These are phyloP conservation scores for Salvelinus namaycush DNA, from an alignment of 2,113 vertebrate species.

Conservation along the genomic window DNA sequence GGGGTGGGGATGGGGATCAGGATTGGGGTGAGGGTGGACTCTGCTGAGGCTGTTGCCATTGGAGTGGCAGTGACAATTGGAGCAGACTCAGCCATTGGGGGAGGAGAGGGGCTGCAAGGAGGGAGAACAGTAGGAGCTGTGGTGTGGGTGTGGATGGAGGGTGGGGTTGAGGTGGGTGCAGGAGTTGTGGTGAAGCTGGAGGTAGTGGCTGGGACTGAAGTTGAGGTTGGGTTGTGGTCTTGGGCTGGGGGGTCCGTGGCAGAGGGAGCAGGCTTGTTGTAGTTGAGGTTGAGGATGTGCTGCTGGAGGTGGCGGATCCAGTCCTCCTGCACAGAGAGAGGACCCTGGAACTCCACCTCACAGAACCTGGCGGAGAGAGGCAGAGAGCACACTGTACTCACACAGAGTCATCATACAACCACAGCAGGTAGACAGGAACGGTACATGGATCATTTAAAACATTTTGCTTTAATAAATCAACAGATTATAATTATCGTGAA, in stretches of 20 bases:
- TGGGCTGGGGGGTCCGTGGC: slow-evolving; percentile 40
- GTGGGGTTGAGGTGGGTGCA: slow-evolving; percentile 16
- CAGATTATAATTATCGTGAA: background rate
- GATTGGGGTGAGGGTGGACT: slow-evolving; percentile 35
- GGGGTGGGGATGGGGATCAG: slow-evolving; percentile 51
- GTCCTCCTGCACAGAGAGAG: slow-evolving; percentile 93
- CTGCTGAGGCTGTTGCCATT: slow-evolving; percentile 50
- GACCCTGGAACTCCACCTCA: slow-evolving; percentile 93
- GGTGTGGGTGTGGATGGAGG: slow-evolving; percentile 23
- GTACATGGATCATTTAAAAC: too few relatives aligned
- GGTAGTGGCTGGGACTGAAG: background rate
- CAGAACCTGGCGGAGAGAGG: slow-evolving; percentile 83
- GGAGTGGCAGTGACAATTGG: slow-evolving; percentile 51
- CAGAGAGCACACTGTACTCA: background rate
- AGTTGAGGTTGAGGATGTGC: slow-evolving; percentile 95
- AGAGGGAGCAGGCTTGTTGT: slow-evolving; percentile 78
- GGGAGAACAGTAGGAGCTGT: slow-evolving; percentile 12
- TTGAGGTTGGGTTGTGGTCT: slow-evolving; percentile 38
- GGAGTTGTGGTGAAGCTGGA: slow-evolving; percentile 13
- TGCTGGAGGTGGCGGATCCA: slow-evolving; percentile 95
- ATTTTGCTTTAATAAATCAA: background rate
- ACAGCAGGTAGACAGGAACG: too few relatives aligned
- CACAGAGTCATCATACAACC: background rate
- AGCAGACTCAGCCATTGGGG: slow-evolving; percentile 22
- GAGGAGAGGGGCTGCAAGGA: slow-evolving; percentile 30